Evolutionary conservation across 2,888 invertebrate genomes (phyloP).

Genomic region (Hypomecis atomaria): DNA sequence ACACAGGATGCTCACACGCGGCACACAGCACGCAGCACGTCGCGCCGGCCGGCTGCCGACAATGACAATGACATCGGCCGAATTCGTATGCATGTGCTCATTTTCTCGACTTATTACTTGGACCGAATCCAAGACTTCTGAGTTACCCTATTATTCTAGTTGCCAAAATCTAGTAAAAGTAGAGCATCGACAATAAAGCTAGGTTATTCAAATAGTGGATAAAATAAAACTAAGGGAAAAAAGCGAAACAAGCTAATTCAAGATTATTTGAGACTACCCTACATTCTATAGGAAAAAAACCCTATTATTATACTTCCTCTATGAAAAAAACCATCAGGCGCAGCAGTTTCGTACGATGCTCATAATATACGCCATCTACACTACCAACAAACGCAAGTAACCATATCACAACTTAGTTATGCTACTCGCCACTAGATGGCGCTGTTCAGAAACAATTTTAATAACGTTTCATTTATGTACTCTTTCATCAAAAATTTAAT

Average conservation of each 20-base stretch:
- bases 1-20: constrained; percentile 41
- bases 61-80: constrained; percentile 77
- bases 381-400: neutral
- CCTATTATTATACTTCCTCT: too few relatives aligned
- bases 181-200: constrained; percentile 16
- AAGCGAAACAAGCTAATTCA: neutral
- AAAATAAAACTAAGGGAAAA: neutral
- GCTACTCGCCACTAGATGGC: constrained; percentile 66
- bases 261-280: neutral
- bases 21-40: constrained; percentile 49
- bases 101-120: constrained; percentile 56
- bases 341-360: too few relatives aligned
- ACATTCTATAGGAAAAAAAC: neutral
- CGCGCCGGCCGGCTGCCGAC: constrained; percentile 60
- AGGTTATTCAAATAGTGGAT: neutral
- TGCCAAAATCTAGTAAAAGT: constrained; percentile 46
- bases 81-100: constrained; percentile 58
- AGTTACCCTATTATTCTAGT: constrained; percentile 44
- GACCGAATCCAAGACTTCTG: constrained; percentile 64
- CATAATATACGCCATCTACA: constrained; percentile 48
- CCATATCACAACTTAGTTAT: constrained; percentile 25
- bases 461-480: neutral
- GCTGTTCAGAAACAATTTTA: constrained; percentile 36
- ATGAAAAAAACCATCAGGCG: too few relatives aligned
- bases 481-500: neutral